phyloP scores from a whole-genome alignment of 2,888 invertebrate genomes.

The Rhopalosiphum nymphaeae region DNA sequence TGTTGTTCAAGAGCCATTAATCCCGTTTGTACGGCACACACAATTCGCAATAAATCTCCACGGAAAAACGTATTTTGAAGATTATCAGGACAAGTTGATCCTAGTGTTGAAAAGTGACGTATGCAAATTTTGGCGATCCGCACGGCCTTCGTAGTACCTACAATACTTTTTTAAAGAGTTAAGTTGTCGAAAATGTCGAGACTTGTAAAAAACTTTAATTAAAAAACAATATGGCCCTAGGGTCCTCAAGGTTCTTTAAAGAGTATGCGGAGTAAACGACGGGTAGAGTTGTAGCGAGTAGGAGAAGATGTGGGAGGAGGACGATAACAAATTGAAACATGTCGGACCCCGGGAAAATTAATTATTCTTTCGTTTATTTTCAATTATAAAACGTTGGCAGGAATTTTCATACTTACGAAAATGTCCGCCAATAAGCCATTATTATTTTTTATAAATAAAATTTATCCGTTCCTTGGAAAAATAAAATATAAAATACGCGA shows the following conservation, averaged over 20 bases:
- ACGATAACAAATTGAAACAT: constrained; percentile 65
- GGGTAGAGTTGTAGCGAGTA: neutral
- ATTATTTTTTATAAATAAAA: constrained; percentile 58
- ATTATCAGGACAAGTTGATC: constrained; percentile 65
- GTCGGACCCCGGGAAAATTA: constrained; percentile 64
- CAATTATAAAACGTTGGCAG: constrained; percentile 64
- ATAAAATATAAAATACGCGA: neutral
- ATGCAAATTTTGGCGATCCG: constrained; percentile 56
- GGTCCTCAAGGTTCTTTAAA: constrained; percentile 64
- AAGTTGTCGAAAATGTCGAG: constrained; percentile 62
- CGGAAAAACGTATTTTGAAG: constrained; percentile 56
- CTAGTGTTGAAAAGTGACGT: constrained; percentile 64
- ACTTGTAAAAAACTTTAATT: constrained; percentile 65
- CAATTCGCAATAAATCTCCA: constrained; percentile 57
- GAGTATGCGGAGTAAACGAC: constrained; percentile 10
- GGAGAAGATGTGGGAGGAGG: neutral
- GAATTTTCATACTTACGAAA: constrained; percentile 63
- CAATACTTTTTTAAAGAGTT: constrained; percentile 47
- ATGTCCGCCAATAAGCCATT: constrained; percentile 63
- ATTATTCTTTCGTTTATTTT: constrained; percentile 65
- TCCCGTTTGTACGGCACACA: constrained; percentile 33
- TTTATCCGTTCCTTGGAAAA: constrained; percentile 11
- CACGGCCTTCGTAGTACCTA: neutral
- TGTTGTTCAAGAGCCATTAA: constrained; percentile 51
- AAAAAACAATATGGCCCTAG: constrained; percentile 64